Evolutionary conservation across 2,113 vertebrate genomes (phyloP), one percentile per base, ranked within the genome.

Genomic region (Panthera leo): DNA sequence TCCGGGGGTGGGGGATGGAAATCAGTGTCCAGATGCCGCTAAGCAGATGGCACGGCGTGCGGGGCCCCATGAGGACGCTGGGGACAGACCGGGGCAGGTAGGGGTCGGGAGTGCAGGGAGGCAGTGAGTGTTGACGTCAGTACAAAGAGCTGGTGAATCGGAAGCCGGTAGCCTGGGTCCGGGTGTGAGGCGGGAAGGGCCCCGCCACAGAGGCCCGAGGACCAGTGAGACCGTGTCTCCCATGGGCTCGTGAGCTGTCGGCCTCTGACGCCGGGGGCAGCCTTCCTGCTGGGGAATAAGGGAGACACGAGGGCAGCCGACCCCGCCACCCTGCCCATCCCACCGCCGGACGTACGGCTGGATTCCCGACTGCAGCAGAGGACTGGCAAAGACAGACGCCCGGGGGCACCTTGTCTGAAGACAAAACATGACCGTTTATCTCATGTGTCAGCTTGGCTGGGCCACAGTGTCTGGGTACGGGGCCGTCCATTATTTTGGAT

Each of bases 121-220:
- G 19, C 36, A 23, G 13, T 27, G 39, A 12, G 23, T 7, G 2
- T 36, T 79, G 11, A 19, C 39, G 29, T 21, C 39, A 55, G 12
- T n/a, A 55, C 34, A n/a, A 3, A 58, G 6, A 18, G 36, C 29
- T 16, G 51, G 13, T 14, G 42, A 2, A 5, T 29, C 0, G 0
- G 58, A 18, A 36, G 31, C 58, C 73, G 0, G 39, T 9, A 19
- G 61, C 34, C 58, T 51, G 39, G 39, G 61, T 12, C 9, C 5
- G 78, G 23, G n/a, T 5, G 25, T 11, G 9, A 61, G 53, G 53
- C 2, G 18, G 53, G 53, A 53, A 58, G 18, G 36, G 12, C 25
- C 53, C 70, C 19, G 1, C 19, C 31, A 55, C 36, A 25, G 36
- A 71, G 12, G 0, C 5, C 5, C 23, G 39, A 63, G 71, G 42